Evolutionary conservation across 92 coral and sea anemone genomes (phyloP).

Genomic region (Phenganax stokvisi): DNA sequence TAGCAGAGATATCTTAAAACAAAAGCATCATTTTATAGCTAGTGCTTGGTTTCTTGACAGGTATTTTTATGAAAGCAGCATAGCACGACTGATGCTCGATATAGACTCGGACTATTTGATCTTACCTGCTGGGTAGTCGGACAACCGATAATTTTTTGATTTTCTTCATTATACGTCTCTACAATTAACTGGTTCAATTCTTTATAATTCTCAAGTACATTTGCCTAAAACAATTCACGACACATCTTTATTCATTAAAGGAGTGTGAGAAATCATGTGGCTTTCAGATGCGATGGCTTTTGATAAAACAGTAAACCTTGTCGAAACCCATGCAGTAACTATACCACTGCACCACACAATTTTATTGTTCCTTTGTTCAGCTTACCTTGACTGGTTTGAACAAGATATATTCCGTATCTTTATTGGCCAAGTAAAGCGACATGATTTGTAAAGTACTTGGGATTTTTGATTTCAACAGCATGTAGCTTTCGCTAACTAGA

Average conservation of each 20-base stretch:
- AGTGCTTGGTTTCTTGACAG: neutral
- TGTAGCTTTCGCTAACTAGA: constrained; percentile 96
- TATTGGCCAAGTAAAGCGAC: constrained; percentile 90
- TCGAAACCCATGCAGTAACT: no score
- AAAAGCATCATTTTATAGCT: neutral
- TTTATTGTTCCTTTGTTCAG: no score
- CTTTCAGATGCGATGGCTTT: neutral
- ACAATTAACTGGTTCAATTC: constrained; percentile 79
- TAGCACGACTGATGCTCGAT: neutral
- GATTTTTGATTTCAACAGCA: constrained; percentile 91
- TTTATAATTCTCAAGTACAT: constrained; percentile 89
- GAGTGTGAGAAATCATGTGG: no score
- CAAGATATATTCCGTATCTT: constrained; percentile 90
- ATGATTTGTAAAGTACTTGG: constrained; percentile 94
- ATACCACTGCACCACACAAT: no score
- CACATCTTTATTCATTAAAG: no score
- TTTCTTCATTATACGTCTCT: constrained; percentile 77
- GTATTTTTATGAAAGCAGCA: neutral
- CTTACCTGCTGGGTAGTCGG: constrained; percentile 92
- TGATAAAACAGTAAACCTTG: neutral
- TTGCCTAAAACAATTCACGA: constrained; percentile 51
- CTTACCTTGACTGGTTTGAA: constrained; percentile 97
- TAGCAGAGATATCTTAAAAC: constrained; percentile 34
- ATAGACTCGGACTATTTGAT: constrained; percentile 1
- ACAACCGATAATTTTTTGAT: constrained; percentile 88